Evolutionary conservation across 2,797 vertebrate genomes (phyloP), one percentile per base, ranked within the genome.

Genomic region (Micromesistius poutassou): DNA sequence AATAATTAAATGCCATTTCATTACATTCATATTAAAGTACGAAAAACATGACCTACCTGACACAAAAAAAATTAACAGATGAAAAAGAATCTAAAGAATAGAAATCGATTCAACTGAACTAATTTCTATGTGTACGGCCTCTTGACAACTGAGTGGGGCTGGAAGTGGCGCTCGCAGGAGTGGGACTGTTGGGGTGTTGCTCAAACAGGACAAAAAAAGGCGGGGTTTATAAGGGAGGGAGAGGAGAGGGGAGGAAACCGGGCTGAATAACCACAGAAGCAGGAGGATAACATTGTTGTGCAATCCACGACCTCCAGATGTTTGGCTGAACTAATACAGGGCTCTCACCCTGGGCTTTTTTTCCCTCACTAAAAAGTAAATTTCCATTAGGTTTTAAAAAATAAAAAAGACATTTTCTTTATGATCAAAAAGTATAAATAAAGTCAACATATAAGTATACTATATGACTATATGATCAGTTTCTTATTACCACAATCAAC

Each of bases 141-240:
- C 62, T 7, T 8, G 62, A 28, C 5, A n/a, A 62, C 6, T 62
- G 55, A n/a, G 6, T 22, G 19, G 19, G 46, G 19, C 16, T 55
- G 46, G 46, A 5, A 55, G n/a, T 68, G 25, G 28, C 25, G 25
- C 62, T 68, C 28, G 62, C 62, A 68, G 62, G 62, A 68, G 62
- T 28, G 62, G n/a, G 62, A 25, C 25, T 19, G 62, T 25, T 9
- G 10, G 22, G 62, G 62, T 28, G 62, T 28, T 68, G 62, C 62
- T 68, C 62, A 68, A 68, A 28, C 62, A 68, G 25, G 25, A 68
- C n/a, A 68, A 28, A 68, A 28, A 68, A 68, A 68, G 62, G 62
- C 62, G 1, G 62, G 62, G 62, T 68, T 62, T 68, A 68, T 68
- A 28, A 68, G 62, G 62, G 62, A 1, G 25, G 1, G 62, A 25